phyloP scores from a whole-genome alignment of 2,113 vertebrate species.

The Melospiza melodia region DNA sequence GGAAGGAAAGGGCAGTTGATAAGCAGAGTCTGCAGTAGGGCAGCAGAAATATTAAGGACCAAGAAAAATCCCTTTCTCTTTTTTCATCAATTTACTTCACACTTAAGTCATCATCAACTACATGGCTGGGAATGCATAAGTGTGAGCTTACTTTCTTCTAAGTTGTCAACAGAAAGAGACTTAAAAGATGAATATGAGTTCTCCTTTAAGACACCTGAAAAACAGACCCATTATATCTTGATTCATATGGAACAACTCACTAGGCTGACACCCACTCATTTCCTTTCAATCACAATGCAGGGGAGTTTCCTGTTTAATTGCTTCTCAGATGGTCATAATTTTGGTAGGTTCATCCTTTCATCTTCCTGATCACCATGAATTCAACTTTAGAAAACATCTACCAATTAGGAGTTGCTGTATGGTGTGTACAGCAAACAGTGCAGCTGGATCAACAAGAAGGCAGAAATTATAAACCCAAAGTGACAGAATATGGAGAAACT shows the following conservation, averaged over 20 bases:
- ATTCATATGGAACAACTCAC: slow-evolving; percentile 58
- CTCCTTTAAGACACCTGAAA: not conserved
- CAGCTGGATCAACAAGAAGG: not conserved
- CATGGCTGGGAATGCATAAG: not conserved
- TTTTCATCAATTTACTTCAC: not conserved
- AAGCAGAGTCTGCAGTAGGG: not conserved
- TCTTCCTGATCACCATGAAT: not conserved
- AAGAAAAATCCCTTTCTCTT: not conserved
- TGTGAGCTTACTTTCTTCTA: not conserved
- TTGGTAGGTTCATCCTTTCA: not conserved
- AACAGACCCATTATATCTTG: slow-evolving; percentile 41
- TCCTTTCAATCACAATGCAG: slow-evolving; percentile 40
- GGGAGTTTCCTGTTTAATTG: slow-evolving; percentile 36
- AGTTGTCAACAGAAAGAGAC: not conserved
- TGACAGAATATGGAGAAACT: not conserved
- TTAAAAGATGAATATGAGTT: not conserved
- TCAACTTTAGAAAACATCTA: not conserved
- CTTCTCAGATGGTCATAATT: slow-evolving; percentile 26
- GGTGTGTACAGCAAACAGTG: not conserved
- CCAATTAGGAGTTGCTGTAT: not conserved
- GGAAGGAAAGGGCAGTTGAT: not conserved
- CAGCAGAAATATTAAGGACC: not conserved
- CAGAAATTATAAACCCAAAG: not conserved
- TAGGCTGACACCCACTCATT: slow-evolving; percentile 28
- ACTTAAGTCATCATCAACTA: not conserved